Evolutionary conservation across 2,113 vertebrate species (phyloP), one percentile per base, ranked within the genome.

Genomic region (Amia ocellicauda): DNA sequence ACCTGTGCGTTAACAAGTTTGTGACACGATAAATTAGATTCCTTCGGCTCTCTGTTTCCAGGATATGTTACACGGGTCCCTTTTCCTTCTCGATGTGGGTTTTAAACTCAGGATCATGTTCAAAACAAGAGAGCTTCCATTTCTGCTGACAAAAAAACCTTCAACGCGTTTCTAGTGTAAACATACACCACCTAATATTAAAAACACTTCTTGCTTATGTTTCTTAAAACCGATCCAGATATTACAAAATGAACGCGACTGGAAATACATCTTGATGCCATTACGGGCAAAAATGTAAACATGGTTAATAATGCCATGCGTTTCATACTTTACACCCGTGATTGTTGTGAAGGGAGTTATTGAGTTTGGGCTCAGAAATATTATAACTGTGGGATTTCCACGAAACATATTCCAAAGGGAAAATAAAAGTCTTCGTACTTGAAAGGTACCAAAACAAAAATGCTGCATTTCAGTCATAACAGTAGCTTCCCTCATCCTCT

Each of bases 401-500:
- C 40, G 24, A 23, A 23, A 54, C 14, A 23, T 26, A 26, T 54
- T 54, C 24, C 24, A 51, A 3, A 20, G 49, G 49, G 49, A 23
- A 23, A 27, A 3, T 4, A 13, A 42, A 45, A 20, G 43, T 50
- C 28, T 36, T 28, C 19, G 26, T 17, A 23, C 59, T 19, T 26
- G 27, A 31, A 31, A 47, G 20, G n/a, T 24, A 10, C n/a, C 5
- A 28, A 41, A 49, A 47, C 40, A 40, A 16, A 24, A 26, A 50
- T 31, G 4, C 42, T 55, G 10, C 13, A 14, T 24, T 27, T n/a
- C 40, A 61, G 26, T 54, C 65, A 47, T 60, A 67, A 60, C 41
- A 45, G 24, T 20, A 16, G 59, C 59, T 66, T 66, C 28, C 42
- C 56, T 51, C 59, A 23, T 67, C 11, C 20, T 42, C 45, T 26